Conservation (phyloP, 2,888 invertebrate species). For the Liopterus haemorrhoidalis region DNA sequence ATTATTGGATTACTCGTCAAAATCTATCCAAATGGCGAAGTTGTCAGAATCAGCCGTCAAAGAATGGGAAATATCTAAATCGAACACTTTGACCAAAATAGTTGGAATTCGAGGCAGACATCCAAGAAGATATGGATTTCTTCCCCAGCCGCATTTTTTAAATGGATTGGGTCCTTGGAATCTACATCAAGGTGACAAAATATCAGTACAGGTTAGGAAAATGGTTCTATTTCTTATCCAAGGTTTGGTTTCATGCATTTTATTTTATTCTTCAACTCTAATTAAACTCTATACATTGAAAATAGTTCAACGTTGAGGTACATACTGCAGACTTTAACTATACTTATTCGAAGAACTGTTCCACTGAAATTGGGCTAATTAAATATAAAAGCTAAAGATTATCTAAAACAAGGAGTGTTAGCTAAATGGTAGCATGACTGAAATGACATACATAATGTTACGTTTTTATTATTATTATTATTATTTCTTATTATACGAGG, state of each 20-base stretch:
- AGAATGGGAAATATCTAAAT: constrained; percentile 39
- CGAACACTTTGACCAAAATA: constrained; percentile 25
- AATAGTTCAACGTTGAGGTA: too few species aligned
- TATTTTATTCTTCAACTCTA: not conserved
- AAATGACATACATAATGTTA: too few species aligned
- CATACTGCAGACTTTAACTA: too few species aligned
- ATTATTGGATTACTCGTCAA: constrained; percentile 19
- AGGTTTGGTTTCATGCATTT: not conserved
- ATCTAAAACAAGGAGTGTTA: too few species aligned
- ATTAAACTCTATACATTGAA: not conserved
- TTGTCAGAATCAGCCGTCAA: constrained; percentile 38
- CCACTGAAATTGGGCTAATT: too few species aligned
- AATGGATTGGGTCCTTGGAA: constrained; percentile 50
- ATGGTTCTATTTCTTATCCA: too few species aligned
- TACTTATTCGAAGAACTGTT: too few species aligned
- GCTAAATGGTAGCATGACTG: too few species aligned
- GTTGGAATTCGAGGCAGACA: constrained; percentile 35
- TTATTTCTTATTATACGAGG: too few species aligned
- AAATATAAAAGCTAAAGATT: too few species aligned
- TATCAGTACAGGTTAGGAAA: constrained; percentile 43
- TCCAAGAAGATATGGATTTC: constrained; percentile 46
- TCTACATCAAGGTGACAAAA: constrained; percentile 45
- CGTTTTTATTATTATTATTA: too few species aligned
- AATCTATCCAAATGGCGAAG: constrained; percentile 26
- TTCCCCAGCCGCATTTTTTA: constrained; percentile 47